Evolutionary conservation across 2,888 invertebrate species (phyloP).

Genomic region (Disparrhopalites patrizii): DNA sequence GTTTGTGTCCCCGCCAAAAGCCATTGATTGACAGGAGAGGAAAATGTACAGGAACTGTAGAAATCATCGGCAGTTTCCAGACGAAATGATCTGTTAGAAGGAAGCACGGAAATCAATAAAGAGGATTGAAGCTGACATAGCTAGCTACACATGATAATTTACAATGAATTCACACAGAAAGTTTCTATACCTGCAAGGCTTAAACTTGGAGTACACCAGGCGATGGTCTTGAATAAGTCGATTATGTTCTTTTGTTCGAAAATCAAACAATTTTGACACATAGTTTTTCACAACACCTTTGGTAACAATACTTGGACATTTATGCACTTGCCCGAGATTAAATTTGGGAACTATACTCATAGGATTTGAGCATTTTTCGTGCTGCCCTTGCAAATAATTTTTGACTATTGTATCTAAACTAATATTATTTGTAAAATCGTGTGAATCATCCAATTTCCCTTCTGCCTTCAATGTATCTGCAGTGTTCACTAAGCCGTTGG

Average conservation of each 20-base stretch:
- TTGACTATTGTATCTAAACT: conserved; percentile 89
- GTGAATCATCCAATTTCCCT: conserved; percentile 56
- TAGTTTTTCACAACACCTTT: conserved; percentile 32
- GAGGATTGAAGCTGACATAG: not conserved
- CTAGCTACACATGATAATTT: not conserved
- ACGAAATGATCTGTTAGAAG: conserved; percentile 29
- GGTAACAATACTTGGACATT: conserved; percentile 69
- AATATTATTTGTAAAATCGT: conserved; percentile 52
- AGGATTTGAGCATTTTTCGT: conserved; percentile 95
- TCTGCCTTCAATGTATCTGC: conserved; percentile 72
- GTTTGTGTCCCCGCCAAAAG: conserved; percentile 84
- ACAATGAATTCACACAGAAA: not conserved
- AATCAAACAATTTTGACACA: conserved; percentile 33
- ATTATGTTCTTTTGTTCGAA: conserved; percentile 31
- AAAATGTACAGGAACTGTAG: conserved; percentile 70
- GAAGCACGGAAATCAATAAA: not conserved
- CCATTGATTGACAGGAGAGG: conserved; percentile 61
- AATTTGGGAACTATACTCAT: conserved; percentile 63
- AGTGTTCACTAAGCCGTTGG: conserved; percentile 69
- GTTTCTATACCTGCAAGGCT: conserved; percentile 60
- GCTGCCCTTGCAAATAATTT: conserved; percentile 94
- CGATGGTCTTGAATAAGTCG: conserved; percentile 19
- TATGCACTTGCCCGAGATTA: conserved; percentile 64
- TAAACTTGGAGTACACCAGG: conserved; percentile 75
- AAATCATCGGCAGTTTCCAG: conserved; percentile 48